A percentile compares a stretch with the other conserved stretches of the same genome.
Conservation (phyloP, 2,888 invertebrate genomes). For the Mesodorylaimus sp. region DNA sequence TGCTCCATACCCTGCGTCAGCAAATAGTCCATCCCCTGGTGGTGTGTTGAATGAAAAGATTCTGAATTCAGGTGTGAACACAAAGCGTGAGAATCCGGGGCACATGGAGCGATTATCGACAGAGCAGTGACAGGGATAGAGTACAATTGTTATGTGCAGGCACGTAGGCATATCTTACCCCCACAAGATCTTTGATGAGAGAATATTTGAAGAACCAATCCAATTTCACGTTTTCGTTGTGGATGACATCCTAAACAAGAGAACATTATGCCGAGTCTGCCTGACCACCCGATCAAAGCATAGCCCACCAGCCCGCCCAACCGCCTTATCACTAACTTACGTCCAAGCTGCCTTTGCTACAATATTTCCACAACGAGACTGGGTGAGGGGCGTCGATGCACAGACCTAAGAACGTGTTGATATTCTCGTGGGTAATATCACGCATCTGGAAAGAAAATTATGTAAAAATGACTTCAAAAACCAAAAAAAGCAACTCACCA, state of each 20-base stretch:
- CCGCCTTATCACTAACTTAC: slow-evolving; percentile 3
- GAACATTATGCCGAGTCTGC: too few relatives aligned
- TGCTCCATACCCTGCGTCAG: slow-evolving; percentile 11
- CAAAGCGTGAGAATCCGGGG: too few relatives aligned
- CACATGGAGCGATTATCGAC: too few relatives aligned
- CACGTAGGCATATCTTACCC: too few relatives aligned
- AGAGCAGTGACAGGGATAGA: too few relatives aligned
- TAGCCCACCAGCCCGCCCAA: not conserved
- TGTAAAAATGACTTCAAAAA: not conserved
- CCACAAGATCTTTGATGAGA: slow-evolving; percentile 6
- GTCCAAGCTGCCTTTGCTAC: slow-evolving; percentile 2
- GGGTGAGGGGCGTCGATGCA: slow-evolving; percentile 18
- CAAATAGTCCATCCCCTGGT: too few relatives aligned
- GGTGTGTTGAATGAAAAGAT: too few relatives aligned
- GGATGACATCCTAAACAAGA: slow-evolving; percentile 6
- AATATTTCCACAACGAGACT: slow-evolving; percentile 5
- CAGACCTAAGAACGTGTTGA: slow-evolving; percentile 24
- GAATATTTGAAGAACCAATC: slow-evolving; percentile 12
- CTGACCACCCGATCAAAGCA: too few relatives aligned
- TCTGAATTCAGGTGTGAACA: too few relatives aligned
- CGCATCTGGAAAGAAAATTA: slow-evolving; percentile 18
- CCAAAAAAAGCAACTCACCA: not conserved
- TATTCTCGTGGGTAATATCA: slow-evolving; percentile 22
- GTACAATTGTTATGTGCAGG: too few relatives aligned
- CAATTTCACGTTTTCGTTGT: slow-evolving; percentile 9